phyloP scores from a whole-genome alignment of 1,140 invertebrate genomes.

The Cotesia vestalis region DNA sequence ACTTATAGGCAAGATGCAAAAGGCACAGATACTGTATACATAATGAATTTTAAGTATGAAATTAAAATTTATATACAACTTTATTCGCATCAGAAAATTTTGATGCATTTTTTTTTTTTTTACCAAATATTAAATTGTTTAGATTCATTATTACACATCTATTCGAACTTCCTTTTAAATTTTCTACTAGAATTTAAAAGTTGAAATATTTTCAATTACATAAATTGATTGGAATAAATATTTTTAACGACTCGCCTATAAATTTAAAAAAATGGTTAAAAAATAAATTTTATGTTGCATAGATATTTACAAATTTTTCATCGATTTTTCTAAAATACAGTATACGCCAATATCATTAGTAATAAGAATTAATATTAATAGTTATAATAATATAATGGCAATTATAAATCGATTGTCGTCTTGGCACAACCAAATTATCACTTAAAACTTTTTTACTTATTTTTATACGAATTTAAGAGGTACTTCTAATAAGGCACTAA shows the following conservation, averaged over 20 bases:
- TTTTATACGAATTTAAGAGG: not conserved
- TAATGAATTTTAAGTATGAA: not conserved
- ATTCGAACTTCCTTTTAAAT: too few species aligned
- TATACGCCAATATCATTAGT: not conserved
- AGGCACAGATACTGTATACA: constrained; percentile 13
- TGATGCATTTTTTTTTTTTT: too few species aligned
- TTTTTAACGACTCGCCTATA: too few species aligned
- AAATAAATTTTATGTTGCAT: too few species aligned
- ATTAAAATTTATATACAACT: constrained; percentile 19
- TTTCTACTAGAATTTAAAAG: too few species aligned
- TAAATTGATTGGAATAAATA: too few species aligned
- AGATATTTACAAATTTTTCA: not conserved
- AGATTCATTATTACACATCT: too few species aligned
- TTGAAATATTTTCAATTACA: too few species aligned
- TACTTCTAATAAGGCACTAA: constrained; percentile 5
- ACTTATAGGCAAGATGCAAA: constrained; percentile 19
- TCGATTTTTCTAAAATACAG: not conserved
- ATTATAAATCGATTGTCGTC: not conserved
- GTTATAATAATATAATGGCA: constrained; percentile 4
- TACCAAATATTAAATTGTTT: too few species aligned
- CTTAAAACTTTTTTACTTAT: constrained; percentile 9
- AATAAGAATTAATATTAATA: constrained; percentile 1
- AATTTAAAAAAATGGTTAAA: too few species aligned
- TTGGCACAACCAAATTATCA: constrained; percentile 30
- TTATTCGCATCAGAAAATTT: not conserved